Percentiles rank a stretch among this genome's conserved stretches.
Conservation (phyloP, 2,888 invertebrate species). For the Nemoura dubitans region DNA sequence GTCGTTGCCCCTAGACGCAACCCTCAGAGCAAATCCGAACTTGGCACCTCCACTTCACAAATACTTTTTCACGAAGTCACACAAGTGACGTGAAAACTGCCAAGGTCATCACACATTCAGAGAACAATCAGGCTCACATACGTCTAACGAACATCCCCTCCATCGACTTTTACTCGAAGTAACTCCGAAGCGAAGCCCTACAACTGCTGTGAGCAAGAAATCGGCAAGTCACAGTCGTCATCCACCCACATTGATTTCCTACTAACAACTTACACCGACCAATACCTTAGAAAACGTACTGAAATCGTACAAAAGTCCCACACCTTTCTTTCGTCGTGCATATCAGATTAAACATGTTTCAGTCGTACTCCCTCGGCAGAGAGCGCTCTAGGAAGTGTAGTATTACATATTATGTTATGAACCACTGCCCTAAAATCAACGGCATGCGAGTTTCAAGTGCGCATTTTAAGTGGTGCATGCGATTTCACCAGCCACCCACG, state of each 20-base stretch:
- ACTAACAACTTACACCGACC: not conserved
- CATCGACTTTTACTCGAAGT: not conserved
- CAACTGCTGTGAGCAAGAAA: not conserved
- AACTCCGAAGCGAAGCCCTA: not conserved
- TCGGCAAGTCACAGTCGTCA: not conserved
- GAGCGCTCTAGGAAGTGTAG: not conserved
- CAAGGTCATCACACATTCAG: not conserved
- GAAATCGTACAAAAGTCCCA: constrained; percentile 30
- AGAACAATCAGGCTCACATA: not conserved
- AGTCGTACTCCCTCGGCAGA: not conserved
- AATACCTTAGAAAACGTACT: not conserved
- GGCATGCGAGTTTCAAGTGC: constrained; percentile 12
- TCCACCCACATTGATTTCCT: constrained; percentile 26
- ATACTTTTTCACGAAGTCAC: too few species aligned
- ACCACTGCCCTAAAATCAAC: constrained; percentile 29
- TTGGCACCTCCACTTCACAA: not conserved
- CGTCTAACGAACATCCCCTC: not conserved
- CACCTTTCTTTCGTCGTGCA: constrained; percentile 17
- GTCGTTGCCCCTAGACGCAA: not conserved
- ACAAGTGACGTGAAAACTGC: too few species aligned
- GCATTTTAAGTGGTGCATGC: not conserved
- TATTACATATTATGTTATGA: not conserved
- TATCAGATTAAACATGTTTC: not conserved
- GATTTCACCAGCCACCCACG: constrained; percentile 14
- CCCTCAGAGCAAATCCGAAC: not conserved